These are phyloP conservation scores for Reticulitermes speratus DNA, from an alignment of 1,140 invertebrate species.

Conservation along the genomic window DNA sequence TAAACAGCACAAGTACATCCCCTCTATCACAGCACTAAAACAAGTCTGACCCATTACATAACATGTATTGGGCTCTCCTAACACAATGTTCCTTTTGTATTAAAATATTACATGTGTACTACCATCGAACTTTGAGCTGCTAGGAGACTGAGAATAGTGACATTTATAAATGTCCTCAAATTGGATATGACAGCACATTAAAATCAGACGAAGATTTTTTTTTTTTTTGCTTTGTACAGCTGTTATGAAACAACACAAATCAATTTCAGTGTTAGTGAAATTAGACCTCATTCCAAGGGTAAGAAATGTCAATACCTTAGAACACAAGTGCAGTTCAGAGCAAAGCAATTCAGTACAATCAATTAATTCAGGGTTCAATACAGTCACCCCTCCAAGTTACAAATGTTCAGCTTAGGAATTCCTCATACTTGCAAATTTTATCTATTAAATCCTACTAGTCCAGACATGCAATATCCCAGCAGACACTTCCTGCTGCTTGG, in stretches of 20 bases:
- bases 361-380: no score
- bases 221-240: not conserved
- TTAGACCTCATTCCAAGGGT: not conserved
- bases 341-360: not conserved
- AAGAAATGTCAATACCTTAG: no score
- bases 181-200: not conserved
- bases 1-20: constrained; percentile 36
- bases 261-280: not conserved
- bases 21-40: constrained; percentile 37
- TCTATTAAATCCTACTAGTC: no score
- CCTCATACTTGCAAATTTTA: no score
- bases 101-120: constrained; percentile 35
- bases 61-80: constrained; percentile 35
- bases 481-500: no score
- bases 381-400: no score
- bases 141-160: constrained; percentile 20
- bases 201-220: not conserved
- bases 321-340: not conserved
- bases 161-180: constrained; percentile 26
- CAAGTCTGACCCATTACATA: constrained; percentile 29
- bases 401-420: no score
- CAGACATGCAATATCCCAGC: no score
- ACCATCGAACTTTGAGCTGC: constrained; percentile 32
- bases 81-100: constrained; percentile 30
- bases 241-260: not conserved